Evolutionary conservation across 2,888 invertebrate genomes (phyloP).

Genomic region (Coronaproctus castanopsis): DNA sequence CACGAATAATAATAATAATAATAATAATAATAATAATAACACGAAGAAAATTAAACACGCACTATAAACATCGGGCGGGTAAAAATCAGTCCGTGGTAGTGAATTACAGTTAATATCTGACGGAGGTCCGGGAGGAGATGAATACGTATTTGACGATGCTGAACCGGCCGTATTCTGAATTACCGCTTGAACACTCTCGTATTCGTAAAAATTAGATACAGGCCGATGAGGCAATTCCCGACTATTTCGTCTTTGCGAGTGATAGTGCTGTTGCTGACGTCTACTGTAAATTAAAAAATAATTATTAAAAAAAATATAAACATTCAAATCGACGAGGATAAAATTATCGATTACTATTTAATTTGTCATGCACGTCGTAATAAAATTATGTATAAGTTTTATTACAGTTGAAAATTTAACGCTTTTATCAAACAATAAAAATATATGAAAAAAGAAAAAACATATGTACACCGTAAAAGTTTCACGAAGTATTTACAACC

Average conservation of each 20-base stretch:
- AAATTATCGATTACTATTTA: not conserved
- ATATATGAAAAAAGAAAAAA: too few relatives aligned
- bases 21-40: too few relatives aligned
- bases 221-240: slow-evolving; percentile 40
- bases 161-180: slow-evolving; percentile 22
- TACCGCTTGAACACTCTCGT: slow-evolving; percentile 50
- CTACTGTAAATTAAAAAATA: slow-evolving; percentile 29
- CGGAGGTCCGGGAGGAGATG: slow-evolving; percentile 1
- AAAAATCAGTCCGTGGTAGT: slow-evolving; percentile 14
- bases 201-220: slow-evolving; percentile 66
- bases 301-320: not conserved
- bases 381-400: not conserved
- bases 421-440: not conserved
- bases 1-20: too few relatives aligned
- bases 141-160: not conserved
- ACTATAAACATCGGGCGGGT: slow-evolving; percentile 13
- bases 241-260: slow-evolving; percentile 37
- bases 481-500: too few relatives aligned
- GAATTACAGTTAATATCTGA: slow-evolving; percentile 12
- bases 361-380: not conserved
- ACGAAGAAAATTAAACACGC: too few relatives aligned
- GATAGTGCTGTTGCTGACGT: slow-evolving; percentile 44
- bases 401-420: not conserved
- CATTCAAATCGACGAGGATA: too few relatives aligned
- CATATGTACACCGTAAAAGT: too few relatives aligned